These are phyloP conservation scores for Lepidotrigona ventralis DNA, from an alignment of 1,140 invertebrate species.

Conservation along the genomic window DNA sequence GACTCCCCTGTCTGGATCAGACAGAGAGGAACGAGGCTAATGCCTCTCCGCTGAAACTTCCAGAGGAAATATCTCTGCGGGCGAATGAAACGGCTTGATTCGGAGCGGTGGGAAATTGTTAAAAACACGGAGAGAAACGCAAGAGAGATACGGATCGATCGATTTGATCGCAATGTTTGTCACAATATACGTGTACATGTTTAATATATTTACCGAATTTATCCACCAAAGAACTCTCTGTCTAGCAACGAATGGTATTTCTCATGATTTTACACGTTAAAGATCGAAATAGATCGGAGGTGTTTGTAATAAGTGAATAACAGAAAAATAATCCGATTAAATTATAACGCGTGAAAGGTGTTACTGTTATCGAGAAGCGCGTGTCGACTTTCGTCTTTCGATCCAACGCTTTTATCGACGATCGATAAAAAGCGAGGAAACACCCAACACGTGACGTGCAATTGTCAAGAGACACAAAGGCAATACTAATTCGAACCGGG, in stretches of 20 bases:
- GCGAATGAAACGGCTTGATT: background rate
- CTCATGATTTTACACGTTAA: no score
- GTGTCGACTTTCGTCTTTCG: background rate
- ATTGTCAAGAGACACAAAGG: conserved; percentile 40
- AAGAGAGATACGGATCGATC: no score
- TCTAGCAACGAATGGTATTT: background rate
- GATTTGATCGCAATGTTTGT: no score
- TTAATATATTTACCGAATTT: background rate
- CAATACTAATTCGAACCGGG: conserved; percentile 56
- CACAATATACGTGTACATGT: no score
- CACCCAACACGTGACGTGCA: background rate
- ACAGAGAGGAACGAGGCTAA: background rate
- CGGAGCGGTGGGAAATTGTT: background rate
- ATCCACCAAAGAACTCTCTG: background rate
- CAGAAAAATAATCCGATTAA: background rate
- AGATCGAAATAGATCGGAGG: no score
- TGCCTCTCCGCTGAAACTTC: background rate
- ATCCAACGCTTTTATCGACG: background rate
- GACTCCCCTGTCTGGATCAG: background rate
- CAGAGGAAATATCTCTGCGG: background rate
- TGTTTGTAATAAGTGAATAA: background rate
- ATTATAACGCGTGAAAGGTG: background rate
- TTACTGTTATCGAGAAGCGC: background rate
- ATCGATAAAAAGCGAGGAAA: background rate
- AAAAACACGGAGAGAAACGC: background rate